Evolutionary conservation across 2,888 invertebrate species (phyloP).

Genomic region (Argynnis bischoffii): DNA sequence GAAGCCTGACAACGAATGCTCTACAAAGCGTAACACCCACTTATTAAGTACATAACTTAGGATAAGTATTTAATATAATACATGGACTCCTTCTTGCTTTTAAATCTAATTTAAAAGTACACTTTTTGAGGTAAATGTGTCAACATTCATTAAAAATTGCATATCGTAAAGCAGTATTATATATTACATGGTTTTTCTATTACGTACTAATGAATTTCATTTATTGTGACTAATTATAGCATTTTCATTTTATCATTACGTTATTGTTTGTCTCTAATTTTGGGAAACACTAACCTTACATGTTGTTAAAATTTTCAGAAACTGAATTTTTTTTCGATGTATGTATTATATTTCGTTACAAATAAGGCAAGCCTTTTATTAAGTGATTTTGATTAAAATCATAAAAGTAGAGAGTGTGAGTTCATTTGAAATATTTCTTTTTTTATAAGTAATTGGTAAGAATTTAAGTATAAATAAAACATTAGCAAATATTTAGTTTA

Average conservation of each 20-base stretch:
- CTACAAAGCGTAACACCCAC: slow-evolving; percentile 13
- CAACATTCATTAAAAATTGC: background rate
- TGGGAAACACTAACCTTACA: too few species aligned
- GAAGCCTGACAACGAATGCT: slow-evolving; percentile 17
- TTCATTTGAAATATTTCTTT: too few species aligned
- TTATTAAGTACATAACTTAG: slow-evolving; percentile 23
- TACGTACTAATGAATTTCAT: background rate
- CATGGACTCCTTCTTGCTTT: slow-evolving; percentile 9
- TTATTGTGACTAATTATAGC: too few species aligned
- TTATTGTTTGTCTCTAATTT: background rate
- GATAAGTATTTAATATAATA: slow-evolving; percentile 16
- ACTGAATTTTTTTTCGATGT: too few species aligned
- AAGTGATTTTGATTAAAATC: too few species aligned
- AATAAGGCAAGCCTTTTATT: too few species aligned
- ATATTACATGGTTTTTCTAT: background rate
- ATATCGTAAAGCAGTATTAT: background rate
- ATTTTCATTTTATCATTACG: background rate
- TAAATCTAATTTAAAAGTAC: slow-evolving; percentile 28
- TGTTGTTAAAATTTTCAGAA: too few species aligned
- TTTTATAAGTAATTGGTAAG: too few species aligned
- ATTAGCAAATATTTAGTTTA: too few species aligned
- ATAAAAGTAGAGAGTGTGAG: too few species aligned
- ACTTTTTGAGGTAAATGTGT: slow-evolving; percentile 17
- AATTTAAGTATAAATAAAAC: too few species aligned
- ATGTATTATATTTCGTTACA: too few species aligned